Evolutionary conservation across 1,140 invertebrate genomes (phyloP), one percentile per base, ranked within the genome.

Genomic region (Schmidtea mediterranea): DNA sequence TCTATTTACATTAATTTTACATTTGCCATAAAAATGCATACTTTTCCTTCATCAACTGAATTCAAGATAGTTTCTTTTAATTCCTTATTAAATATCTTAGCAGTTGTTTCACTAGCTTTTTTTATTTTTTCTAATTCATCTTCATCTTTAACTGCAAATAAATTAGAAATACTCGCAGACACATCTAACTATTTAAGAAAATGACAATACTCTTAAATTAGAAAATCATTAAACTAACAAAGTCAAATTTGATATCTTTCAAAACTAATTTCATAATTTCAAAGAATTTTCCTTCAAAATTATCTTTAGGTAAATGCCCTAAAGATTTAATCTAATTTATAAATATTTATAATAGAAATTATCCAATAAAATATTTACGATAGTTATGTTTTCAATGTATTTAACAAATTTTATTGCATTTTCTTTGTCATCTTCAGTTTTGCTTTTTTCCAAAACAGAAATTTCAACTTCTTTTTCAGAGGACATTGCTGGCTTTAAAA

Each of bases 31-130:
- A 47, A 40, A 51, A n/a, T n/a, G n/a, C n/a, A 59, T 68, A 83
- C 81, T 62, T 72, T 73, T 59, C 95, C 89, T 6, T 80, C 78
- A 73, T 97, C 90, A 59, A 97, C 89, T 55, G 95, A 86, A 62
- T 92, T 84, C 77, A 95, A 90, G 49, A 98, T 82, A 66, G 95
- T 82, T 67, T 90, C 82, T 66, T 86, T 86, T 6, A 97, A 71
- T 68, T 87, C 90, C 59, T 94, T 94, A 22, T 75, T 80, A 62
- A 89, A 98, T 2, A 97, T 74, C 69, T 95, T 87, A 43, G 81
- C 78, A 22, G 86, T 82, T 5, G 87, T 80, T 56, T 81, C 67
- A 56, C 78, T 82, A 0, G 92, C 86, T 70, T 86, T 89, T 63
- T 84, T 90, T 40, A 94, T 76, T n/a, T 78, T 77, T 21, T 76